phyloP scores from a whole-genome alignment of 2,888 invertebrate species.

The Platyscelio sp. region DNA sequence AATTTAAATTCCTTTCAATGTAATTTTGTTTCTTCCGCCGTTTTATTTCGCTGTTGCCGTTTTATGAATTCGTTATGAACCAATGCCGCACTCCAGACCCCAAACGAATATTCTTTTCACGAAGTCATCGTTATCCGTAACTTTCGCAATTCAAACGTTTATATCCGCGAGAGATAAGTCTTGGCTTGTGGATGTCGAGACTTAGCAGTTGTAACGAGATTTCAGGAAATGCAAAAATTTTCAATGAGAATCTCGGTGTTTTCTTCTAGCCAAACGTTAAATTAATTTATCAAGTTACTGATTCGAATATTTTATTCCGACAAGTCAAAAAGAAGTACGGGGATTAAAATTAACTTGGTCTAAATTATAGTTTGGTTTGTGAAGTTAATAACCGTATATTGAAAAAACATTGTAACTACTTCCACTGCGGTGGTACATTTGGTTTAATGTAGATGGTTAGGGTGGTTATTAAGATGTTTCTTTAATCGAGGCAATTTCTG shows the following conservation, averaged over 20 bases:
- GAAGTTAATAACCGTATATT: no score
- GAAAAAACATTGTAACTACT: no score
- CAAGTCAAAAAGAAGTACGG: no score
- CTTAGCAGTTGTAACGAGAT: no score
- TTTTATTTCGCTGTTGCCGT: conserved; percentile 40
- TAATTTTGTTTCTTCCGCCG: conserved; percentile 41
- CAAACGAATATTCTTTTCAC: conserved; percentile 4
- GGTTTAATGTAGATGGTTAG: conserved; percentile 36
- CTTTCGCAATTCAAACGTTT: conserved; percentile 52
- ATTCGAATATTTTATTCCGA: no score
- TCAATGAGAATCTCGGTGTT: no score
- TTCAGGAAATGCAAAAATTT: no score
- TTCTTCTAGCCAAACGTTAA: no score
- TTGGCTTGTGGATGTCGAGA: conserved; percentile 15
- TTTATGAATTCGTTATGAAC: conserved; percentile 63
- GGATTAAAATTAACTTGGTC: no score
- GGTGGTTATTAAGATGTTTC: conserved; percentile 58
- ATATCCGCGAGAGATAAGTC: conserved; percentile 49
- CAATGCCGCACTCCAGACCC: conserved; percentile 27
- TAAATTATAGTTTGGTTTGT: no score
- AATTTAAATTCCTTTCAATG: conserved; percentile 45
- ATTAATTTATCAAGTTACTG: no score
- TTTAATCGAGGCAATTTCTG: conserved; percentile 32
- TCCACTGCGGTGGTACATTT: conserved; percentile 44
- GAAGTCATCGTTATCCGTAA: neutral